Evolutionary conservation across 2,797 vertebrate species (phyloP).

Genomic region (Eospalax fontanierii): DNA sequence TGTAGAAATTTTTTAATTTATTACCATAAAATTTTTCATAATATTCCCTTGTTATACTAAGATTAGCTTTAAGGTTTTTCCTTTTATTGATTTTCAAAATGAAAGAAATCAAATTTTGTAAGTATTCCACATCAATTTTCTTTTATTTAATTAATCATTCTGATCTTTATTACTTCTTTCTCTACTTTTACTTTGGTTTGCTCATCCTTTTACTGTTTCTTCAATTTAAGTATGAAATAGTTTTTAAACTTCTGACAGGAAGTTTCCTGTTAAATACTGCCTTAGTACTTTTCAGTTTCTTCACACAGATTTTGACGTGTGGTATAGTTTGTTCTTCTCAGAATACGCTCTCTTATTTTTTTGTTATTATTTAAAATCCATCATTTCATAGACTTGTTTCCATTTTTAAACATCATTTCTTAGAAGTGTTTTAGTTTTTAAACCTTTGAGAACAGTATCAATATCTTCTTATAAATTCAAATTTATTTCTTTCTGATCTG

Average conservation of each 20-base stretch:
- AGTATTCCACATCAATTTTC: background rate
- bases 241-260: background rate
- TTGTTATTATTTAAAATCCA: background rate
- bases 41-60: background rate
- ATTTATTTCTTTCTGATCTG: background rate
- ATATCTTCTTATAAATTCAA: background rate
- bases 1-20: background rate
- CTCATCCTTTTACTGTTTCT: background rate
- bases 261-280: no score
- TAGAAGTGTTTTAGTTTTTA: background rate
- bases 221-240: background rate
- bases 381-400: background rate
- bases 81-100: background rate
- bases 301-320: background rate
- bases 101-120: background rate
- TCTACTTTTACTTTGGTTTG: background rate
- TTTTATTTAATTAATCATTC: background rate
- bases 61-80: background rate
- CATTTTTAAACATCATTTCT: background rate
- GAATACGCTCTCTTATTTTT: background rate
- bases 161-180: background rate
- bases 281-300: background rate
- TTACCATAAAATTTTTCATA: background rate
- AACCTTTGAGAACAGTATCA: background rate
- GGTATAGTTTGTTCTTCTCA: background rate